Conservation (phyloP, 2,113 vertebrate genomes). For the Saiga tatarica region DNA sequence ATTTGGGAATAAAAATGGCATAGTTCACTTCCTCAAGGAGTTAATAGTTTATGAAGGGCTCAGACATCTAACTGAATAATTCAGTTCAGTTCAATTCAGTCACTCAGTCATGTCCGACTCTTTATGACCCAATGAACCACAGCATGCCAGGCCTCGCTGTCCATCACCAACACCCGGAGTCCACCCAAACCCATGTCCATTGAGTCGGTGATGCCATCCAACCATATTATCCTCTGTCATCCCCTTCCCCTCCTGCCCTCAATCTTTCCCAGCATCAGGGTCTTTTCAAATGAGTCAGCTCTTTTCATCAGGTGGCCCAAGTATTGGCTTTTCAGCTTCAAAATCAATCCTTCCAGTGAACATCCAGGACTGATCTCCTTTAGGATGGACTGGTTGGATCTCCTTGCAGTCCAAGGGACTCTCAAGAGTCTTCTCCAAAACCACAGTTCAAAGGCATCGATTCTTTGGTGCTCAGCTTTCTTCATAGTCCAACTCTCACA, state of each 20-base stretch:
- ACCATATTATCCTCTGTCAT: not conserved
- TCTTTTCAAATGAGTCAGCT: not conserved
- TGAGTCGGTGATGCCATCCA: not conserved
- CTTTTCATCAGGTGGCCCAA: not conserved
- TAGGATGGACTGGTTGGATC: not conserved
- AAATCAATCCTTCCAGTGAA: not conserved
- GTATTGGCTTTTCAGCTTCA: rapidly evolving
- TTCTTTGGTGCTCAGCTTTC: too few species aligned
- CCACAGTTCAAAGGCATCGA: too few species aligned
- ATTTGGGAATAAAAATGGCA: not conserved
- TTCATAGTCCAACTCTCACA: too few species aligned
- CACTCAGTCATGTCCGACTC: not conserved
- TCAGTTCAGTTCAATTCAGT: not conserved
- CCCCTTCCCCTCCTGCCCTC: not conserved
- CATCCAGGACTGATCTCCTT: not conserved
- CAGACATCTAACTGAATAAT: not conserved
- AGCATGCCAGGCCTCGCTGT: not conserved
- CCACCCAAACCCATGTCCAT: not conserved
- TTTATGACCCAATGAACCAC: not conserved
- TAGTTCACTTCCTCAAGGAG: not conserved
- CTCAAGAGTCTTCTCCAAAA: not conserved
- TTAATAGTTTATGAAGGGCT: not conserved
- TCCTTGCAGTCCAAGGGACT: not conserved
- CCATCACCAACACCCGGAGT: rapidly evolving
- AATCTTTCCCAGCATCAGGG: not conserved